Base-by-base conservation (phyloP, 1,140 invertebrate genomes). In the Oppia nitens region DNA sequence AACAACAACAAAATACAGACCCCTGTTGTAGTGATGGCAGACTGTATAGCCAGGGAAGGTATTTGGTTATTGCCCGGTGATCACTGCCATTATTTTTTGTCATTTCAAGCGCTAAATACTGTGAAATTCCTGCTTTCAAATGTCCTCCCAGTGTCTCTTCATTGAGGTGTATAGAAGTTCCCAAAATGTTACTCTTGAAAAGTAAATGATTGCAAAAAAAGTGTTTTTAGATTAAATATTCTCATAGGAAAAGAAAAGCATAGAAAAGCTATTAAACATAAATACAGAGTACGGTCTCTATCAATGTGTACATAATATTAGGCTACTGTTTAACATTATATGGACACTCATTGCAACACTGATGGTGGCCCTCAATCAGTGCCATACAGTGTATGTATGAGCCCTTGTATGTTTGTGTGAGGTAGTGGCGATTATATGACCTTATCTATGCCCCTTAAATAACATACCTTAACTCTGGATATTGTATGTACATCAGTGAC, bases 401-500 rank as follows among this genome's bases (percentile, higher is more conserved):
- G n/a, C n/a, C n/a, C n/a, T n/a, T n/a, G n/a, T n/a, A n/a, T n/a
- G n/a, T n/a, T n/a, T n/a, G n/a, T n/a, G n/a, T n/a, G n/a, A n/a
- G n/a, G n/a, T n/a, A n/a, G n/a, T n/a, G n/a, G n/a, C n/a, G n/a
- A n/a, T n/a, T n/a, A n/a, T n/a, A n/a, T n/a, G n/a, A n/a, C n/a
- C n/a, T n/a, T n/a, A n/a, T n/a, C n/a, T n/a, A n/a, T n/a, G n/a
- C n/a, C n/a, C n/a, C n/a, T n/a, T n/a, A n/a, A n/a, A n/a, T n/a
- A n/a, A n/a, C n/a, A 65, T 73, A 92, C 89, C 80, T 98, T 98
- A 26, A 98, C 83, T 78, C 95, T 97, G 57, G 84, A 90, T 48
- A 98, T 78, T 0, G 93, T 90, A 68, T 98, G 92, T 65, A 97
- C 86, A 72, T 99, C 95, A 12, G 87, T 82, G 61, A 98, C 77